Conservation (phyloP, 2,888 invertebrate genomes). For the Eupithecia subfuscata region DNA sequence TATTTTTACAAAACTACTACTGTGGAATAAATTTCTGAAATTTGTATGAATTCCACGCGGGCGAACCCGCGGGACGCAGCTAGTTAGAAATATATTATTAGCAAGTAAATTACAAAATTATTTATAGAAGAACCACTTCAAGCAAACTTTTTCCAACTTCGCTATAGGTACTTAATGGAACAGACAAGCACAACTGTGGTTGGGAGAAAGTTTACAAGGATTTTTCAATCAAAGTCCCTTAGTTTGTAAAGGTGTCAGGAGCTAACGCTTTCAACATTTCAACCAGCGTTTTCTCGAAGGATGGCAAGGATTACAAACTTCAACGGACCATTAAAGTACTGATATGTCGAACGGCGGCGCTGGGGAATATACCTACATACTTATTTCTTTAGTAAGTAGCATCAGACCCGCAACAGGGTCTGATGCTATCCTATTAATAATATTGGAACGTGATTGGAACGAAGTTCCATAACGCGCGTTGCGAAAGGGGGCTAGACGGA, state of each 20-base stretch:
- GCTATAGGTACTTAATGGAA: background rate
- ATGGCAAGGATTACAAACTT: constrained; percentile 7
- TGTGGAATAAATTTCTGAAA: too few species aligned
- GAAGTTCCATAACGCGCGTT: too few species aligned
- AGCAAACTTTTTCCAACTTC: background rate
- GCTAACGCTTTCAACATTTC: constrained; percentile 14
- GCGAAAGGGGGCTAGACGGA: too few species aligned
- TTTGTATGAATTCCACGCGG: too few species aligned
- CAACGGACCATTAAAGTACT: too few species aligned
- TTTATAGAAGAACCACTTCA: background rate
- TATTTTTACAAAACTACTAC: too few species aligned
- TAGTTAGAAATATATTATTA: background rate
- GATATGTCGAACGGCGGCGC: too few species aligned
- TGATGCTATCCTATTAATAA: too few species aligned
- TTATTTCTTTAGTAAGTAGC: too few species aligned
- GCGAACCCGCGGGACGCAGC: background rate
- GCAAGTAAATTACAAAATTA: background rate
- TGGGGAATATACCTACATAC: too few species aligned
- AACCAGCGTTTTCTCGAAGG: constrained; percentile 13
- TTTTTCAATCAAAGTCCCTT: constrained; percentile 10
- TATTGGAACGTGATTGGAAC: too few species aligned
- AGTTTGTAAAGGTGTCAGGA: constrained; percentile 21
- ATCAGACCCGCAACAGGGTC: too few species aligned
- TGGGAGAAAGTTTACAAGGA: background rate
- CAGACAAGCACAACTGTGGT: background rate